phyloP scores from a whole-genome alignment of 2,888 invertebrate genomes.

The Chloromyia formosa region DNA sequence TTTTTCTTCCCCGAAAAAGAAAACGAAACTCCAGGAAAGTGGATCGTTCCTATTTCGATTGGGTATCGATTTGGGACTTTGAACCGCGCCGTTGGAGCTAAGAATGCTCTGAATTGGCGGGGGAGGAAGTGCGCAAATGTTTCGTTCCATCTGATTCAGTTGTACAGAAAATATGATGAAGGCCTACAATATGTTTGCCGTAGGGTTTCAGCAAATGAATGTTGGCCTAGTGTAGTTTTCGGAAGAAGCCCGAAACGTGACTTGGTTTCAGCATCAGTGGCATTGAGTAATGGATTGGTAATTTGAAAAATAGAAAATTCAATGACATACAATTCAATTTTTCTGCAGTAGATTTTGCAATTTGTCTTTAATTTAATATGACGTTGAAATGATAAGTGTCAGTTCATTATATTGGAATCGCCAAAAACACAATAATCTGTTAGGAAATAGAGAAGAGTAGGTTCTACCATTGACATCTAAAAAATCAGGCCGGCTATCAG shows the following conservation, averaged over 20 bases:
- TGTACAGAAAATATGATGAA: constrained; percentile 28
- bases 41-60: constrained; percentile 27
- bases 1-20: neutral
- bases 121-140: neutral
- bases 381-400: too few species aligned
- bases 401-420: too few species aligned
- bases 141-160: constrained; percentile 2
- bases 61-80: constrained; percentile 40
- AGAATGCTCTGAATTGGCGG: neutral
- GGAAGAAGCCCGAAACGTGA: constrained; percentile 26
- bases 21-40: neutral
- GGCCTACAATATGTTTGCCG: constrained; percentile 11
- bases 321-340: constrained; percentile 41
- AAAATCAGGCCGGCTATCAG: too few species aligned
- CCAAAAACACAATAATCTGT: too few species aligned
- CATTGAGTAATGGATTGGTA: constrained; percentile 43
- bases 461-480: too few species aligned
- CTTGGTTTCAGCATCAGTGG: constrained; percentile 29
- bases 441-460: too few species aligned
- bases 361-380: constrained; percentile 3
- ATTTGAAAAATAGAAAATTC: constrained; percentile 42
- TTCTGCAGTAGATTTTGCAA: neutral
- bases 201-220: neutral
- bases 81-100: neutral
- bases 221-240: constrained; percentile 4